Percentiles rank a stretch among this genome's conserved stretches.
phyloP scores from a whole-genome alignment of 1,140 invertebrate genomes.

The Trichomalopsis sarcophagae region DNA sequence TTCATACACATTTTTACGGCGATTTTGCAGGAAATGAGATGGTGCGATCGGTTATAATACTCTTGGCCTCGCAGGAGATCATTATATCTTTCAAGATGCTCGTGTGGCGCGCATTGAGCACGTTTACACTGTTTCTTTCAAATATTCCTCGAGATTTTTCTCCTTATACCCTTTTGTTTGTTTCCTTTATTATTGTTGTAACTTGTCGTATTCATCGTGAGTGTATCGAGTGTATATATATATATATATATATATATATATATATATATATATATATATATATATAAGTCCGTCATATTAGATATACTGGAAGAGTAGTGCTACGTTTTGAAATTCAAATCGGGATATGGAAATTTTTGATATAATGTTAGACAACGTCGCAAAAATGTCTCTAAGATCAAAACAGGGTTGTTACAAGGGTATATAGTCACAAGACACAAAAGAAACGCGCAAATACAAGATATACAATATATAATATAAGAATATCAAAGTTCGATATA shows the following conservation, averaged over 20 bases:
- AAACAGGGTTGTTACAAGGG: conserved; percentile 3
- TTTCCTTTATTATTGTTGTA: background rate
- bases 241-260: conserved; percentile 17
- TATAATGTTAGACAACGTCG: background rate
- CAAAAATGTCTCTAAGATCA: background rate
- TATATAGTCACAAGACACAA: conserved; percentile 34
- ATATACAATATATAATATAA: background rate
- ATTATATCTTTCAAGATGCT: conserved; percentile 31
- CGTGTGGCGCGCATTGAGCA: conserved; percentile 30
- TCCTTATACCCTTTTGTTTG: background rate
- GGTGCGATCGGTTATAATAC: too few relatives aligned
- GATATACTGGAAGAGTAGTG: background rate
- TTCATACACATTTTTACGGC: conserved; percentile 4
- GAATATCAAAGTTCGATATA: conserved; percentile 4
- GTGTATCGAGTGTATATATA: conserved; percentile 18
- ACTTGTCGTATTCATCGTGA: background rate
- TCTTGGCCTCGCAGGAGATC: background rate
- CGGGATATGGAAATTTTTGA: background rate
- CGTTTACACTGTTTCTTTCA: conserved; percentile 21
- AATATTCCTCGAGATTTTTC: background rate
- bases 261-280: conserved; percentile 16
- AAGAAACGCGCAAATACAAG: conserved; percentile 1
- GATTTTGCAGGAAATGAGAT: background rate
- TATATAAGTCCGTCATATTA: background rate
- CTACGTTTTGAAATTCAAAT: conserved; percentile 3